Percentiles rank a stretch among this genome's conserved stretches.
Evolutionary conservation across 2,888 invertebrate species (phyloP).

Genomic region (Thelaira solivaga): DNA sequence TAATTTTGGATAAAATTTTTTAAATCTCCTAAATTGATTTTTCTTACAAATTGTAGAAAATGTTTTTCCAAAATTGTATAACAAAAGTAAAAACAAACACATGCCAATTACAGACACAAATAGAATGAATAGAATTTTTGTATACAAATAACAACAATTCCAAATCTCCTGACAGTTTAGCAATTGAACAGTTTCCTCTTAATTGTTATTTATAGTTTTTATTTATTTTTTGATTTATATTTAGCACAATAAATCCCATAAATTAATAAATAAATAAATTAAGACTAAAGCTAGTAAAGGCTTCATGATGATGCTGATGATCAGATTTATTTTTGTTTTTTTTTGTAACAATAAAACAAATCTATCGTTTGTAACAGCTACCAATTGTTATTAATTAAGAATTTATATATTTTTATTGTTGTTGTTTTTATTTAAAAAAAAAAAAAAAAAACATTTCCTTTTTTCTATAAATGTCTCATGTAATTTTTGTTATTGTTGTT

Average conservation of each 20-base stretch:
- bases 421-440: no score
- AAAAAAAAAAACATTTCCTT: constrained; percentile 35
- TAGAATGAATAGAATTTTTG: neutral
- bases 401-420: neutral
- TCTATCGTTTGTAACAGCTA: constrained; percentile 14
- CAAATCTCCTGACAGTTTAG: neutral
- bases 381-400: constrained; percentile 31
- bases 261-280: neutral
- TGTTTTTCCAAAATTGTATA: no score
- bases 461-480: neutral
- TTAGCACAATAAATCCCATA: neutral
- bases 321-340: no score
- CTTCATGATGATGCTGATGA: constrained; percentile 9
- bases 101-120: neutral
- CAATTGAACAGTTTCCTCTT: constrained; percentile 25
- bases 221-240: neutral
- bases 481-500: neutral
- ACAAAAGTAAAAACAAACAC: no score
- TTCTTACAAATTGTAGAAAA: no score
- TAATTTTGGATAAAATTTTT: no score
- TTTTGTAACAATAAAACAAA: neutral
- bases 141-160: neutral
- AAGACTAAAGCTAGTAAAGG: neutral
- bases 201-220: constrained; percentile 10
- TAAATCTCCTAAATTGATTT: no score